These are phyloP conservation scores for Tipula helvola DNA, from an alignment of 2,888 invertebrate genomes.

Conservation along the genomic window DNA sequence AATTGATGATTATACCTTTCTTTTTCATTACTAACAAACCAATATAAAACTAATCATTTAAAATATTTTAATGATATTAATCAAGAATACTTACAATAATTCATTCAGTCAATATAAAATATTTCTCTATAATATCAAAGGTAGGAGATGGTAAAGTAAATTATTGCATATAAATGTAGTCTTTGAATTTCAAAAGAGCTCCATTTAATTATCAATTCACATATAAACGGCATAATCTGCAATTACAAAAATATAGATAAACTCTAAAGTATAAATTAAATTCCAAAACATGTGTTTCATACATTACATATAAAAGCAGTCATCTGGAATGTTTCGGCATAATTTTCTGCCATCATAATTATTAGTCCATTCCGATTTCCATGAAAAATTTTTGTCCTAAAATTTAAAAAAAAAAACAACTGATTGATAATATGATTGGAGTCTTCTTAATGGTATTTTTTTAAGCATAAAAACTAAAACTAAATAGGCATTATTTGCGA, in stretches of 20 bases:
- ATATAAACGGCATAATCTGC: background rate
- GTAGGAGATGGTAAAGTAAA: background rate
- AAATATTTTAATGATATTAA: background rate
- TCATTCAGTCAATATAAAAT: background rate
- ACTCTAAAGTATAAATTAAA: background rate
- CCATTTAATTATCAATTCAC: background rate
- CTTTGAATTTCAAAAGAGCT: background rate
- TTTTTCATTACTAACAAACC: background rate
- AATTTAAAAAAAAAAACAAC: background rate
- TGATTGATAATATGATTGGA: background rate
- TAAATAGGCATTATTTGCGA: background rate
- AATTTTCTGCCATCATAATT: background rate
- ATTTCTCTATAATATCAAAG: background rate
- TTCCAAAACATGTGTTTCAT: background rate
- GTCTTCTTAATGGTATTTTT: background rate
- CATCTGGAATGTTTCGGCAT: background rate
- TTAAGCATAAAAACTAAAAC: background rate
- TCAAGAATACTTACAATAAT: background rate
- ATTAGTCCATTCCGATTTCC: background rate
- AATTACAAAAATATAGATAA: background rate
- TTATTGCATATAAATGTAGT: background rate
- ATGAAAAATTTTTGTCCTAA: background rate
- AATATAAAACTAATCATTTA: background rate
- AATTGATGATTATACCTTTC: background rate
- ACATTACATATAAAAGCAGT: background rate